These are phyloP conservation scores for Empidonax alnorum DNA, from an alignment of 2,113 vertebrate genomes.

Conservation along the genomic window DNA sequence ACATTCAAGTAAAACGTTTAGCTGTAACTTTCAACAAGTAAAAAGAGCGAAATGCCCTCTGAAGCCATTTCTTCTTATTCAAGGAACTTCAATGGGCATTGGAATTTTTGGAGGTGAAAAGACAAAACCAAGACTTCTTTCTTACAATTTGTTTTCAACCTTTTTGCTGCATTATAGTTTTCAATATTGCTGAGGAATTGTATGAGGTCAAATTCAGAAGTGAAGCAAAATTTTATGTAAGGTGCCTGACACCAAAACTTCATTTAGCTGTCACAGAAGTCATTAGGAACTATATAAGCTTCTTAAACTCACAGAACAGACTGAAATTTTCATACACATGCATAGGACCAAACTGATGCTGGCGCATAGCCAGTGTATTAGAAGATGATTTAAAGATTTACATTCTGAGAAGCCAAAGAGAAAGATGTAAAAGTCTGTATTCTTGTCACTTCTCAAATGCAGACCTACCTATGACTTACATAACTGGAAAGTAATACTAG, in stretches of 20 bases:
- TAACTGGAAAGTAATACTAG: background rate
- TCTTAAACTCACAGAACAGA: conserved; percentile 24
- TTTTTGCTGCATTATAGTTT: background rate
- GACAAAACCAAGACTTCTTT: background rate
- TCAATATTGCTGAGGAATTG: background rate
- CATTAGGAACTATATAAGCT: conserved; percentile 27
- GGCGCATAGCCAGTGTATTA: background rate
- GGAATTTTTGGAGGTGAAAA: background rate
- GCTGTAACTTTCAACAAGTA: background rate
- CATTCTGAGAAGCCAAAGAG: background rate
- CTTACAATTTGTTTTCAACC: background rate
- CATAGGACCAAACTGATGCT: background rate
- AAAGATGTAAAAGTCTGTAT: background rate
- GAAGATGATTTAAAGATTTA: conserved; percentile 50
- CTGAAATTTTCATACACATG: background rate
- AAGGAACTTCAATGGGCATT: background rate
- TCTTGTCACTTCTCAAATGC: background rate
- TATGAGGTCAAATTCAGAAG: background rate
- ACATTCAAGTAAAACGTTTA: background rate
- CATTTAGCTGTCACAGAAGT: conserved; percentile 4
- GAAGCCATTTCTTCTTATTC: background rate
- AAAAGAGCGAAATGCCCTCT: background rate
- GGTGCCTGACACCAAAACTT: conserved; percentile 34
- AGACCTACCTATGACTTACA: background rate
- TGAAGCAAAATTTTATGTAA: background rate